These are phyloP conservation scores for Emydura subglobosa DNA, from an alignment of 2,113 vertebrate genomes.

Conservation along the genomic window DNA sequence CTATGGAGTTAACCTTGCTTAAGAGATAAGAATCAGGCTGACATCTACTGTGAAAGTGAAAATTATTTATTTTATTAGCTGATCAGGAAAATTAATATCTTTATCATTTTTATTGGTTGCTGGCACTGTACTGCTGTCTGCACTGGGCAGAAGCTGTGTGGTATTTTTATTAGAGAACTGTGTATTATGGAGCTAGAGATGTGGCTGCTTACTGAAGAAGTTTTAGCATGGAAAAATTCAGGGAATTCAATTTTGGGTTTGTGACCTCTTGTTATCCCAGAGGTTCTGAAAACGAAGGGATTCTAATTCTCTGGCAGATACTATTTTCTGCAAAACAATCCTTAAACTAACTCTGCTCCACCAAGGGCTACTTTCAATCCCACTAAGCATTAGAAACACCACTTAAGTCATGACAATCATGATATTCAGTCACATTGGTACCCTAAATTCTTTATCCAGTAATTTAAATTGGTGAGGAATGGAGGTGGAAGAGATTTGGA, in stretches of 20 bases:
- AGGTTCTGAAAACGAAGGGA: not conserved
- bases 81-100: not conserved
- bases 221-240: not conserved
- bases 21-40: not conserved
- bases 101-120: not conserved
- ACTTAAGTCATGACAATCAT: not conserved
- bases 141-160: not conserved
- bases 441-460: not conserved
- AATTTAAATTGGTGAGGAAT: not conserved
- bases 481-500: not conserved
- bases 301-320: not conserved
- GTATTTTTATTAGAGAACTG: not conserved
- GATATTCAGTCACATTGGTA: not conserved
- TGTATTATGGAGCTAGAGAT: not conserved
- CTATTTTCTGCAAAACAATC: not conserved
- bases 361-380: not conserved
- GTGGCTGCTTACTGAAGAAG: not conserved
- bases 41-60: not conserved
- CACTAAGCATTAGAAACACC: not conserved
- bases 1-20: conserved; percentile 13
- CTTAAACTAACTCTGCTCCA: not conserved
- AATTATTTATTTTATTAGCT: not conserved
- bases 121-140: not conserved
- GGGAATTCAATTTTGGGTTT: not conserved
- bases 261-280: not conserved